Conservation (phyloP, 2,113 vertebrate genomes). For the Cairina moschata region DNA sequence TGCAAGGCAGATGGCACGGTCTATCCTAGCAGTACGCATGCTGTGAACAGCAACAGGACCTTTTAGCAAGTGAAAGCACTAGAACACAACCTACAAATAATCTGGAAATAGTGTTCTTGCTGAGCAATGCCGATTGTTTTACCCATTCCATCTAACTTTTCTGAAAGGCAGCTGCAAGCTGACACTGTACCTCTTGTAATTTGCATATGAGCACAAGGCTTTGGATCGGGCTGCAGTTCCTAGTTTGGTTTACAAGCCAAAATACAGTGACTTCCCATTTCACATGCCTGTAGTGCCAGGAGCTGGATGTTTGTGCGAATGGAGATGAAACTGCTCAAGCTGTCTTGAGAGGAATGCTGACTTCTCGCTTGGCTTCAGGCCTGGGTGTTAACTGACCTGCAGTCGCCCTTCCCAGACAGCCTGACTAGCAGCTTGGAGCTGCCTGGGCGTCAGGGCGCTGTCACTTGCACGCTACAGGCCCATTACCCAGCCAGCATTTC, state of each 20-base stretch:
- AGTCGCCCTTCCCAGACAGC: neutral
- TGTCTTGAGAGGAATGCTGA: neutral
- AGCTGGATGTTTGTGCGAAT: neutral
- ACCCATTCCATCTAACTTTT: neutral
- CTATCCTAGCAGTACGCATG: rapidly evolving
- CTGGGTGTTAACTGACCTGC: neutral
- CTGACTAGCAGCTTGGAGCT: neutral
- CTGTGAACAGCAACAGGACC: no score
- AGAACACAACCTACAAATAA: no score
- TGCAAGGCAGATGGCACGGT: rapidly evolving
- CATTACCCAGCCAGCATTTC: neutral
- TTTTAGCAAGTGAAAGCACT: neutral
- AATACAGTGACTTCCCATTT: neutral
- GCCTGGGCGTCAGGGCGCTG: neutral
- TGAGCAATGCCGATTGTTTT: neutral
- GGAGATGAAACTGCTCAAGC: neutral
- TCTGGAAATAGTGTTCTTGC: neutral
- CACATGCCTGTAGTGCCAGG: neutral
- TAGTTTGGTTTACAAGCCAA: neutral
- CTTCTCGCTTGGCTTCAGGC: neutral
- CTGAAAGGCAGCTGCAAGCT: neutral
- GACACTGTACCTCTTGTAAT: neutral
- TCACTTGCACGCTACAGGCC: neutral
- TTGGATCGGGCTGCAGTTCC: neutral
- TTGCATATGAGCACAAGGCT: neutral